Evolutionary conservation across 2,888 invertebrate species (phyloP).

Genomic region (Conchocele bisecta): DNA sequence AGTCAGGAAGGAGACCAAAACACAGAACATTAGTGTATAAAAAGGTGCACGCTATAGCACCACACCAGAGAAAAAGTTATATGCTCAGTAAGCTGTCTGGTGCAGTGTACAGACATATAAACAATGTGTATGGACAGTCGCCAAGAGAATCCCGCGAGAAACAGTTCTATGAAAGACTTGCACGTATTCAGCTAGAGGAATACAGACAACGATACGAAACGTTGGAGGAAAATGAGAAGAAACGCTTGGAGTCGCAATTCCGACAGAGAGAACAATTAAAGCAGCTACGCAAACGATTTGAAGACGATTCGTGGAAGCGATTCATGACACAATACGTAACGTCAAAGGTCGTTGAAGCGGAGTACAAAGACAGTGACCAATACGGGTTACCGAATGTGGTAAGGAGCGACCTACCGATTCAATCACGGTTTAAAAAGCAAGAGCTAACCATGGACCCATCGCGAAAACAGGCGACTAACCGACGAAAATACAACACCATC

Average conservation of each 20-base stretch:
- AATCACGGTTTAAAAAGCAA: conserved; percentile 23
- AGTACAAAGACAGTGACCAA: conserved; percentile 63
- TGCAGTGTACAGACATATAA: conserved; percentile 63
- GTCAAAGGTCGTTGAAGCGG: conserved; percentile 70
- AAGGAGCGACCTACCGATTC: conserved; percentile 19
- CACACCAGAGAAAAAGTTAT: conserved; percentile 54
- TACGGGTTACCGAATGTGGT: conserved; percentile 73
- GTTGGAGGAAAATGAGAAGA: conserved; percentile 53
- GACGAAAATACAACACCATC: conserved; percentile 62
- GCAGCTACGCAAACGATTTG: conserved; percentile 64
- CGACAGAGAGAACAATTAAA: conserved; percentile 59
- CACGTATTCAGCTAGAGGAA: conserved; percentile 62
- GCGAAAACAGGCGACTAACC: conserved; percentile 42
- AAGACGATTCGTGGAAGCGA: conserved; percentile 68
- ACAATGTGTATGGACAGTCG: conserved; percentile 63
- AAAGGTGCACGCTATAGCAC: conserved; percentile 26
- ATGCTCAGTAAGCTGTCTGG: conserved; percentile 66
- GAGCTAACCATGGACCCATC: conserved; percentile 23
- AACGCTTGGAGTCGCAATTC: conserved; percentile 47
- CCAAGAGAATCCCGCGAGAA: conserved; percentile 60
- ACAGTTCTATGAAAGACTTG: conserved; percentile 66
- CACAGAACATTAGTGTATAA: conserved; percentile 20
- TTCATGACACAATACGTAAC: conserved; percentile 78
- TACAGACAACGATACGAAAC: conserved; percentile 54
- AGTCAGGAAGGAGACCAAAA: conserved; percentile 31